Percentiles rank a stretch among this genome's conserved stretches.
Evolutionary conservation across 2,113 vertebrate species (phyloP).

Genomic region (Chaetorhynchus papuensis): DNA sequence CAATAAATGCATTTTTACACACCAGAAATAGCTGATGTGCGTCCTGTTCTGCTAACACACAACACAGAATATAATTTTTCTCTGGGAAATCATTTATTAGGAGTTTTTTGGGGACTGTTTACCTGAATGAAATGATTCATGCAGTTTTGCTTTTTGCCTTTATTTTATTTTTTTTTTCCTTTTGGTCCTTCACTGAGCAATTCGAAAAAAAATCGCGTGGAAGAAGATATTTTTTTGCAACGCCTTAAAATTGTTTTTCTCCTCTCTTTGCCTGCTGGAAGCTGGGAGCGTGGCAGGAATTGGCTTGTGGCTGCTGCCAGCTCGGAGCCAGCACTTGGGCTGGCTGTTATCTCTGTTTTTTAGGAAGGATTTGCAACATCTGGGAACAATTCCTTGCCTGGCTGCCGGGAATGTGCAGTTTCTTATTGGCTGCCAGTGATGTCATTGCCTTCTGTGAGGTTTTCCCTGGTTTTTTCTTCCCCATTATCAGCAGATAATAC

Average conservation of each 20-base stretch:
- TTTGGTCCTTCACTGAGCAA: background rate
- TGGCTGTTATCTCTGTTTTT: background rate
- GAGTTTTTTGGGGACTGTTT: background rate
- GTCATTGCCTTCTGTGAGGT: background rate
- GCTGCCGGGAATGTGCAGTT: background rate
- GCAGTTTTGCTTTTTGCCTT: background rate
- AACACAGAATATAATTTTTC: fast-evolving
- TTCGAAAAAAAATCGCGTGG: background rate
- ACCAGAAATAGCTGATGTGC: background rate
- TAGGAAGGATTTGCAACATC: slow-evolving; percentile 5
- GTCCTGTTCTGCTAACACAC: background rate
- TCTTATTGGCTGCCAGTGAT: slow-evolving; percentile 30
- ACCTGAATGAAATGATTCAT: background rate
- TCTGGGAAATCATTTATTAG: background rate
- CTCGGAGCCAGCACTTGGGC: background rate
- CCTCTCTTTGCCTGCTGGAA: background rate
- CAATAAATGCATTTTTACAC: background rate
- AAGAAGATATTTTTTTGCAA: background rate
- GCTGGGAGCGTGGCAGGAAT: background rate
- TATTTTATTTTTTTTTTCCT: too few species aligned
- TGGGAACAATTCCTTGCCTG: slow-evolving; percentile 2
- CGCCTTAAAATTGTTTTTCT: background rate
- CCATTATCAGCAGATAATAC: background rate
- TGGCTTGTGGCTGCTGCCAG: background rate
- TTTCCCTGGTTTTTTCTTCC: too few species aligned